Conservation (phyloP, 2,797 vertebrate species). For the Oryzias sinensis region DNA sequence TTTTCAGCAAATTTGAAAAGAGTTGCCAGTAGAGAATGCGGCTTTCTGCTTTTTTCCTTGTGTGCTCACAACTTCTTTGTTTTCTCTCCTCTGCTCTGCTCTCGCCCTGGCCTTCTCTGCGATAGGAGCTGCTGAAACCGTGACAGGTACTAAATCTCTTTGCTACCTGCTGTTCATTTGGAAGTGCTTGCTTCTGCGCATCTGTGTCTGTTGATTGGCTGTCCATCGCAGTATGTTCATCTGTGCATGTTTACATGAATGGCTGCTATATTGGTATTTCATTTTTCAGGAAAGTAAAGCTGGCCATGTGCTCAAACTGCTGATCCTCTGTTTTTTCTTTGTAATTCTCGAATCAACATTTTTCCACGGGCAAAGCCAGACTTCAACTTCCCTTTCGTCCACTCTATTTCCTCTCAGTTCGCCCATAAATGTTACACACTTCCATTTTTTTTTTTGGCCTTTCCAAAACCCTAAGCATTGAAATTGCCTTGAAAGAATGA, state of each 20-base stretch:
- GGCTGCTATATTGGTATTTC: slow-evolving; percentile 32
- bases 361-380: slow-evolving; percentile 28
- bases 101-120: slow-evolving; percentile 56
- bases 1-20: slow-evolving; percentile 35
- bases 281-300: slow-evolving; percentile 33
- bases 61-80: slow-evolving; percentile 66
- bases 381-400: slow-evolving; percentile 17
- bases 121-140: slow-evolving; percentile 81
- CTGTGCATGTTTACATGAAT: slow-evolving; percentile 66
- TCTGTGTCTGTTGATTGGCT: slow-evolving; percentile 60
- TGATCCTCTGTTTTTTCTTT: slow-evolving; percentile 27
- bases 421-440: slow-evolving; percentile 2
- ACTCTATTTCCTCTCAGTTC: slow-evolving; percentile 11
- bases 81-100: slow-evolving; percentile 39
- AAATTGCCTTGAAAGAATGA: too few relatives aligned
- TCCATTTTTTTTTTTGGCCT: not conserved
- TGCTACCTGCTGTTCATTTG: slow-evolving; percentile 69
- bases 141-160: slow-evolving; percentile 78
- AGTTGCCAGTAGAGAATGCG: slow-evolving; percentile 35
- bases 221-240: slow-evolving; percentile 55
- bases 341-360: slow-evolving; percentile 39
- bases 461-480: not conserved
- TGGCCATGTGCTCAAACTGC: slow-evolving; percentile 11
- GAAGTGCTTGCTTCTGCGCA: slow-evolving; percentile 46
- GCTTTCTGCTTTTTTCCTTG: slow-evolving; percentile 41